Percentiles rank a stretch among this genome's conserved stretches.
Evolutionary conservation across 2,888 invertebrate genomes (phyloP).

Genomic region (Netelia virgata): DNA sequence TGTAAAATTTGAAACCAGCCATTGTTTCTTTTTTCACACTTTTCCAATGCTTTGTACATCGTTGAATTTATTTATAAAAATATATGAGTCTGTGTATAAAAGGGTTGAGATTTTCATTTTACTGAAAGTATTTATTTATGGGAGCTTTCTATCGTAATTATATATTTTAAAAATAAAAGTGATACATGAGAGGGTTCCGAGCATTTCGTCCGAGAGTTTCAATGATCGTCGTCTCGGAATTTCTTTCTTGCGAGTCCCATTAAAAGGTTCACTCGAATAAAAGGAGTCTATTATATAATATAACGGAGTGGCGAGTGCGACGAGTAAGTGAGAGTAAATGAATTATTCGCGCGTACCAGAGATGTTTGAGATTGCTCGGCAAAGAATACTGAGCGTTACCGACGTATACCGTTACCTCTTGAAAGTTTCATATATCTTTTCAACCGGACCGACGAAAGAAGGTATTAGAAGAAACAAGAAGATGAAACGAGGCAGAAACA

Average conservation of each 20-base stretch:
- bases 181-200: no score
- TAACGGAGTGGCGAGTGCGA: conserved; percentile 23
- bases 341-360: conserved; percentile 32
- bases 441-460: neutral
- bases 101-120: no score
- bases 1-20: no score
- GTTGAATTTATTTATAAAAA: no score
- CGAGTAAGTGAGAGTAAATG: conserved; percentile 22
- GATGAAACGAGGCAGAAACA: conserved; percentile 37
- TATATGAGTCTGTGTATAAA: no score
- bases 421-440: conserved; percentile 13
- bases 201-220: no score
- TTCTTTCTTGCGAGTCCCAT: conserved; percentile 1
- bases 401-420: conserved; percentile 21
- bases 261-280: conserved; percentile 6
- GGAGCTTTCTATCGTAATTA: no score
- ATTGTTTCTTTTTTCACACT: no score
- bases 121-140: no score
- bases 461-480: conserved; percentile 5
- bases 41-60: no score
- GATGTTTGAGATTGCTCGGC: conserved; percentile 31
- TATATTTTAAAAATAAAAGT: no score
- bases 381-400: conserved; percentile 2
- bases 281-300: conserved; percentile 7
- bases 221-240: no score